Evolutionary conservation across 1,140 invertebrate species (phyloP).

Genomic region (Drosophila lacteicornis): DNA sequence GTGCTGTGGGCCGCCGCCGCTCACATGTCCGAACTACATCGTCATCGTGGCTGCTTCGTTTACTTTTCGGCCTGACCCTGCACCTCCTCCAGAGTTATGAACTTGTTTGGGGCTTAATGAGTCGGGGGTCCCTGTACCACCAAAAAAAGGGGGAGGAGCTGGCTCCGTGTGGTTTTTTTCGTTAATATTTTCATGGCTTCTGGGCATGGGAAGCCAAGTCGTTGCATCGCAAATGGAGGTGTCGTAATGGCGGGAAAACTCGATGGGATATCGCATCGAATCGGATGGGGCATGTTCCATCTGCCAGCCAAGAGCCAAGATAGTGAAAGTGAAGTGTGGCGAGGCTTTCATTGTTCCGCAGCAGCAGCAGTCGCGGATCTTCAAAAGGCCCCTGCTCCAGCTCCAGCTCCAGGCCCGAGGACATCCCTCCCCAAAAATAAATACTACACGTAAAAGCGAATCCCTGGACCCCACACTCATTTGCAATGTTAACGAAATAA

Average conservation of each 20-base stretch:
- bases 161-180: slow-evolving; percentile 39
- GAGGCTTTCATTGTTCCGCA: slow-evolving; percentile 48
- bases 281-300: slow-evolving; percentile 47
- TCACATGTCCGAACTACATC: slow-evolving; percentile 67
- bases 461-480: slow-evolving; percentile 51
- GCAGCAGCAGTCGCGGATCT: slow-evolving; percentile 43
- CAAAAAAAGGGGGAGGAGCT: slow-evolving; percentile 39
- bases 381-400: slow-evolving; percentile 38
- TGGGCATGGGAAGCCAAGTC: slow-evolving; percentile 56
- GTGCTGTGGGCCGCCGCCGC: slow-evolving; percentile 26
- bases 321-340: slow-evolving; percentile 71
- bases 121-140: slow-evolving; percentile 29
- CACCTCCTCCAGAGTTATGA: slow-evolving; percentile 69
- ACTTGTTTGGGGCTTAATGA: slow-evolving; percentile 76
- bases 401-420: slow-evolving; percentile 42
- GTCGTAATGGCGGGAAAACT: slow-evolving; percentile 72
- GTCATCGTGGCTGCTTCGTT: slow-evolving; percentile 50
- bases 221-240: slow-evolving; percentile 70
- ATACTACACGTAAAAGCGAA: slow-evolving; percentile 6
- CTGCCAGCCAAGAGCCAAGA: slow-evolving; percentile 43
- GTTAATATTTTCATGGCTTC: slow-evolving; percentile 66
- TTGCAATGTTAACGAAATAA: slow-evolving; percentile 71
- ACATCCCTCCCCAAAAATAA: slow-evolving; percentile 29
- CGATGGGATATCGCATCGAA: slow-evolving; percentile 25
- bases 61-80: slow-evolving; percentile 66